phyloP scores from a whole-genome alignment of 1,140 invertebrate genomes.

The Neodiprion lecontei region DNA sequence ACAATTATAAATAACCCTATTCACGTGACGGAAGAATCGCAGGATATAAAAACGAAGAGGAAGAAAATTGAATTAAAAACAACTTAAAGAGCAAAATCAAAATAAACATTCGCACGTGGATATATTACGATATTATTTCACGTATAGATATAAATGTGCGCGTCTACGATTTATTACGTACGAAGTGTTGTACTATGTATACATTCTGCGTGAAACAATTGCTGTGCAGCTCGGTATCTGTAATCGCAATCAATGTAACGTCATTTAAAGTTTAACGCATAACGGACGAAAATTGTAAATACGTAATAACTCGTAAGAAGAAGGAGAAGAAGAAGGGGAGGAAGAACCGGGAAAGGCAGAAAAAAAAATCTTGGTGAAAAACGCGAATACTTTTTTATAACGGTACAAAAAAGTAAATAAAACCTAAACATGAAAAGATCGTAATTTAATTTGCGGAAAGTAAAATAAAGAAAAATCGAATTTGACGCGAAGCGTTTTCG shows the following conservation, averaged over 20 bases:
- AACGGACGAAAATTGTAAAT: too few species aligned
- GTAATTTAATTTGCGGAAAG: neutral
- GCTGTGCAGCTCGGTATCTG: neutral
- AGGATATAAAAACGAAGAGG: too few species aligned
- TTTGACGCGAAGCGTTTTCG: conserved; percentile 2
- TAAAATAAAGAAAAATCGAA: neutral
- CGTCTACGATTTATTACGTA: too few species aligned
- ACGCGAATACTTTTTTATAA: neutral
- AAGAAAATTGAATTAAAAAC: too few species aligned
- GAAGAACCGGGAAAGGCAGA: neutral
- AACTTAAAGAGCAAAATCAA: too few species aligned
- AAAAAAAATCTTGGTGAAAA: neutral
- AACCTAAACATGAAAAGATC: neutral
- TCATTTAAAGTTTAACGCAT: too few species aligned
- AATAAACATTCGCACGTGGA: too few species aligned
- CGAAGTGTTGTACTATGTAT: too few species aligned
- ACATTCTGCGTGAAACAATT: neutral
- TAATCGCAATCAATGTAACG: neutral
- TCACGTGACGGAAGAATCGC: too few species aligned
- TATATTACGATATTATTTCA: too few species aligned
- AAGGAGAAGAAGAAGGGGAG: neutral
- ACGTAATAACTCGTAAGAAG: neutral
- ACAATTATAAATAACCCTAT: too few species aligned
- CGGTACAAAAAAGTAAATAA: neutral
- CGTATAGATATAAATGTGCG: too few species aligned